A percentile compares a stretch with the other conserved stretches of the same genome.
Conservation (phyloP, 2,113 vertebrate species). For the Thinocorus orbignyianus region DNA sequence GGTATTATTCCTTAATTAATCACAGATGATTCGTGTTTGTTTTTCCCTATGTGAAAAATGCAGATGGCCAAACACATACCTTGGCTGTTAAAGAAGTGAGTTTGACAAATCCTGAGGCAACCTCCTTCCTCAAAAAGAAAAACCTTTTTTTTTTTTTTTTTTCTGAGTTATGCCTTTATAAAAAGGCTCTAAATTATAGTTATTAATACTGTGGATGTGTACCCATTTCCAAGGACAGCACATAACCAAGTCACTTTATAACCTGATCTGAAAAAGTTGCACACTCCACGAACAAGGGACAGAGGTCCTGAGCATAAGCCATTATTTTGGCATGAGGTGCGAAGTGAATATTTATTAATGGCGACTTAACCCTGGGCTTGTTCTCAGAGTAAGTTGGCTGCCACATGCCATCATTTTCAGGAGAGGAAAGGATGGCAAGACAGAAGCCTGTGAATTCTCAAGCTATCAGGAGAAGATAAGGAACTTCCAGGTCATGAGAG, state of each 20-base stretch:
- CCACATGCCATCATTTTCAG: not conserved
- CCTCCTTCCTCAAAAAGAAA: not conserved
- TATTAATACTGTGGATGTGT: not conserved
- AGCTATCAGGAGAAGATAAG: not conserved
- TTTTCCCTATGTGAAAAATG: not conserved
- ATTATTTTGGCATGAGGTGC: not conserved
- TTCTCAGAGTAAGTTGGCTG: not conserved
- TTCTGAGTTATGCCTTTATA: not conserved
- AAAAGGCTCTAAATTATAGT: not conserved
- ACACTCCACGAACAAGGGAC: not conserved
- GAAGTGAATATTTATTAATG: not conserved
- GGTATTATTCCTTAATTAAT: not conserved
- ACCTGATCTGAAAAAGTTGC: not conserved
- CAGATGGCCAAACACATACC: conserved; percentile 13
- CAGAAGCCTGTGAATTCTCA: not conserved
- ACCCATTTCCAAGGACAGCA: not conserved
- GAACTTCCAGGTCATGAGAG: not conserved
- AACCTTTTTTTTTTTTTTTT: not conserved
- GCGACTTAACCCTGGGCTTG: not conserved
- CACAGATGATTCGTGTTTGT: not conserved
- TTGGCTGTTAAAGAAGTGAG: conserved; percentile 49
- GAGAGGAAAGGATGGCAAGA: not conserved
- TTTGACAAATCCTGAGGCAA: not conserved
- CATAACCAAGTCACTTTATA: not conserved
- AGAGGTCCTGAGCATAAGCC: not conserved